These are phyloP conservation scores for Noctua janthe DNA, from an alignment of 2,888 invertebrate genomes.

Conservation along the genomic window DNA sequence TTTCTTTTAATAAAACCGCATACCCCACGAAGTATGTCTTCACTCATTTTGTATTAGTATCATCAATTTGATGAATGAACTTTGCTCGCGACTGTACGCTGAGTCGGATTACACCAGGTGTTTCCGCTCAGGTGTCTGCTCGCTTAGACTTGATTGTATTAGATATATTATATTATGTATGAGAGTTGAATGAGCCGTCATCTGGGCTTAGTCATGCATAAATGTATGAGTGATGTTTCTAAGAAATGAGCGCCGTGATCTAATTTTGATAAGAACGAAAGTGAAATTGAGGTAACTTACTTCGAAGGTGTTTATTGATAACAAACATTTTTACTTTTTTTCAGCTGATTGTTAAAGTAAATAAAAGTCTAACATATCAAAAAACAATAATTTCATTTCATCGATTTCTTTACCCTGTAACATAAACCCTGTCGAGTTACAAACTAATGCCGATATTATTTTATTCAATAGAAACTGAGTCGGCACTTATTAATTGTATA, in stretches of 20 bases:
- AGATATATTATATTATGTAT: conserved; percentile 32
- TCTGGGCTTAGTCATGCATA: conserved; percentile 32
- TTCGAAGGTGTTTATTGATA: not conserved
- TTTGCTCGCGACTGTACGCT: conserved; percentile 58
- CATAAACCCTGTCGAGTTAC: not conserved
- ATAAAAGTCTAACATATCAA: not conserved
- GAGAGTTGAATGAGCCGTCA: conserved; percentile 33
- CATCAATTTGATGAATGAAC: conserved; percentile 61
- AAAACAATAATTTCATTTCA: not conserved
- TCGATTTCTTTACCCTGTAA: not conserved
- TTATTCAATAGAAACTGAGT: conserved; percentile 36
- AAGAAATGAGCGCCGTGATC: conserved; percentile 13
- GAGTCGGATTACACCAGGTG: conserved; percentile 63
- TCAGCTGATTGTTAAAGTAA: not conserved
- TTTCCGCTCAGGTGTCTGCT: conserved; percentile 68
- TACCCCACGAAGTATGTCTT: conserved; percentile 51
- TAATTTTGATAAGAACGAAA: conserved; percentile 19
- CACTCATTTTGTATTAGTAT: conserved; percentile 61
- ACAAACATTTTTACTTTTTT: not conserved
- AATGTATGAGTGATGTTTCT: conserved; percentile 26
- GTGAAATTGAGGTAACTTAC: not conserved
- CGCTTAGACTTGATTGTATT: conserved; percentile 48
- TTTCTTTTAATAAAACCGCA: conserved; percentile 61
- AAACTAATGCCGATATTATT: not conserved
- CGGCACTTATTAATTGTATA: conserved; percentile 17